These are phyloP conservation scores for Cossypha caffra DNA, from an alignment of 2,797 vertebrate genomes.

Conservation along the genomic window DNA sequence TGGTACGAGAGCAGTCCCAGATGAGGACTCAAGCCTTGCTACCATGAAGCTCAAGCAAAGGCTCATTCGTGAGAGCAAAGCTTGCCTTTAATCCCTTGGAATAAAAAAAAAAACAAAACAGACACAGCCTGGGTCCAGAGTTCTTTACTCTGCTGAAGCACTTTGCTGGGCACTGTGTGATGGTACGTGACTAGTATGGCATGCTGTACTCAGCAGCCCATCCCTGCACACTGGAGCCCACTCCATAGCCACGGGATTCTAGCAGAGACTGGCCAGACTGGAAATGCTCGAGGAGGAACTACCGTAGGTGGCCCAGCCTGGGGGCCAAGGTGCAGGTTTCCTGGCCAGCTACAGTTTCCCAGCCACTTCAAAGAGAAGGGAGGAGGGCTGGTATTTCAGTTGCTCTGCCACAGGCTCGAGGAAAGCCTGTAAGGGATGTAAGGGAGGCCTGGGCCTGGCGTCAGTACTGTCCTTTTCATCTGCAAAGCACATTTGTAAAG, in stretches of 20 bases:
- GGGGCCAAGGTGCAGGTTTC: not conserved
- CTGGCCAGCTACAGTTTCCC: not conserved
- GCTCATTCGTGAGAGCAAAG: not conserved
- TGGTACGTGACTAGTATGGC: accelerated
- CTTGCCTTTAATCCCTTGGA: not conserved
- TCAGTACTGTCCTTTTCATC: not conserved
- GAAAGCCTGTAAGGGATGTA: not conserved
- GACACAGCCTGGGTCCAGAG: not conserved
- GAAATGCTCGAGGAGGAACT: not conserved
- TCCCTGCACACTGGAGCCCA: not conserved
- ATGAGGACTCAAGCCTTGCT: not conserved
- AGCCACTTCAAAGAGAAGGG: slow-evolving; percentile 24
- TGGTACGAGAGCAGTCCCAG: accelerated
- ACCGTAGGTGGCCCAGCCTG: not conserved
- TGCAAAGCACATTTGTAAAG: not conserved
- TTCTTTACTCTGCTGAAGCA: not conserved
- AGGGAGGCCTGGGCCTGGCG: not conserved
- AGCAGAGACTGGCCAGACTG: not conserved
- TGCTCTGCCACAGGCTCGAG: not conserved
- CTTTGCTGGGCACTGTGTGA: not conserved
- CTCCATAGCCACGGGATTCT: not conserved
- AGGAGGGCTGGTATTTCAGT: not conserved
- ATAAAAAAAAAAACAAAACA: not conserved
- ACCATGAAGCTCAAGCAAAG: not conserved
- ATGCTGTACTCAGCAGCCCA: not conserved